Evolutionary conservation across 2,888 invertebrate genomes (phyloP).

Genomic region (Parasteatoda lunata): DNA sequence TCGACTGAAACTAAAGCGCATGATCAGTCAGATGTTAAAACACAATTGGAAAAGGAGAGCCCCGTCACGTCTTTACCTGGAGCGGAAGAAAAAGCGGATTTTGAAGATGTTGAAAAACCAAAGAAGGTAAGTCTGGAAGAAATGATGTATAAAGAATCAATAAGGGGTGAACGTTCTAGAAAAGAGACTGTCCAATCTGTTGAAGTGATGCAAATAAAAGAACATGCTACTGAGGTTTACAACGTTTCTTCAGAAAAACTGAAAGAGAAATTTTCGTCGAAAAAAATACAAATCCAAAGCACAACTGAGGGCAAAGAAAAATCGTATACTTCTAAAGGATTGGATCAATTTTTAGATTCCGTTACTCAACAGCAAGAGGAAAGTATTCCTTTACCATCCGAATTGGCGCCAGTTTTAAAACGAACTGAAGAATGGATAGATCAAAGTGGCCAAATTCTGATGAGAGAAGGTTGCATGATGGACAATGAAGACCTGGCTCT

Average conservation of each 20-base stretch:
- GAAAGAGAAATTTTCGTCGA: constrained; percentile 53
- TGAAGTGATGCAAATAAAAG: constrained; percentile 49
- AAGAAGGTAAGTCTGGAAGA: constrained; percentile 24
- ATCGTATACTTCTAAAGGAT: constrained; percentile 13
- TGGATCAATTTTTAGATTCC: constrained; percentile 54
- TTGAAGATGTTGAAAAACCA: constrained; percentile 52
- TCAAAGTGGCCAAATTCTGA: constrained; percentile 52
- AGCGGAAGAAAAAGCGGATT: constrained; percentile 59
- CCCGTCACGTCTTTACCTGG: constrained; percentile 1
- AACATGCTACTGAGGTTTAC: constrained; percentile 40
- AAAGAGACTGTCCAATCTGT: constrained; percentile 60
- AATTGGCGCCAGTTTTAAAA: constrained; percentile 44
- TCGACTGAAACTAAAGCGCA: constrained; percentile 10
- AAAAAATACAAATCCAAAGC: constrained; percentile 47
- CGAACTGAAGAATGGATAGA: constrained; percentile 65
- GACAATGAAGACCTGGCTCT: constrained; percentile 35
- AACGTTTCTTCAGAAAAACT: constrained; percentile 53
- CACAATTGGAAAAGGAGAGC: constrained; percentile 23
- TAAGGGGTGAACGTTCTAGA: neutral
- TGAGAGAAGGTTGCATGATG: constrained; percentile 42
- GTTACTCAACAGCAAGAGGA: constrained; percentile 41
- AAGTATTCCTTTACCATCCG: constrained; percentile 35
- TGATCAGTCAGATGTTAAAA: neutral
- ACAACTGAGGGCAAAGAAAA: constrained; percentile 35
- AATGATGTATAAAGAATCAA: constrained; percentile 38